phyloP scores from a whole-genome alignment of 2,113 vertebrate species.

The Anas platyrhynchos region DNA sequence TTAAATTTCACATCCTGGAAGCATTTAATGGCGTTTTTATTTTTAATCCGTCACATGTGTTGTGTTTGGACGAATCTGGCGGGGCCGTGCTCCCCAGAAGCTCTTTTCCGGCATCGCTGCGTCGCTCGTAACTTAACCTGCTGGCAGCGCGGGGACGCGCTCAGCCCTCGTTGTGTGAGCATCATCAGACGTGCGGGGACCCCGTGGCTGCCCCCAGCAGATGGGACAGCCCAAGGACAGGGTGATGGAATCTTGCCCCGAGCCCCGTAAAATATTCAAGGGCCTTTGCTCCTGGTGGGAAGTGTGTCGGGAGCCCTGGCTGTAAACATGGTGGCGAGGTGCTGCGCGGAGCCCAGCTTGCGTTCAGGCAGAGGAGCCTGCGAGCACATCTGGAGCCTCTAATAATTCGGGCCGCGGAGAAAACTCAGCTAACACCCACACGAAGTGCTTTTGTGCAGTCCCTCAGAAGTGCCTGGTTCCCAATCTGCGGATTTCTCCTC shows the following conservation, averaged over 20 bases:
- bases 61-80: slow-evolving; percentile 43
- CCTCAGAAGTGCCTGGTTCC: slow-evolving; percentile 51
- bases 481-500: slow-evolving; percentile 27
- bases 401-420: background rate
- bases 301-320: accelerated
- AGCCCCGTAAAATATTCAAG: background rate
- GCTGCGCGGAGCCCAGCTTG: background rate
- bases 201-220: background rate
- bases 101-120: slow-evolving; percentile 46
- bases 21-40: slow-evolving; percentile 72
- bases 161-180: background rate
- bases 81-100: background rate
- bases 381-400: slow-evolving; percentile 65
- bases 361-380: background rate
- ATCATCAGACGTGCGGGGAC: background rate
- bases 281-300: background rate
- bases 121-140: slow-evolving; percentile 46
- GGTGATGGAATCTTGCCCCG: too few relatives aligned
- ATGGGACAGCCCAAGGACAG: background rate
- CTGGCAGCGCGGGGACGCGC: background rate
- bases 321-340: background rate
- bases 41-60: slow-evolving; percentile 72
- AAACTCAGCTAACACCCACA: slow-evolving; percentile 36
- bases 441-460: slow-evolving; percentile 35
- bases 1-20: slow-evolving; percentile 68